These are phyloP conservation scores for Carposina sasakii DNA, from an alignment of 1,140 invertebrate genomes.

Conservation along the genomic window DNA sequence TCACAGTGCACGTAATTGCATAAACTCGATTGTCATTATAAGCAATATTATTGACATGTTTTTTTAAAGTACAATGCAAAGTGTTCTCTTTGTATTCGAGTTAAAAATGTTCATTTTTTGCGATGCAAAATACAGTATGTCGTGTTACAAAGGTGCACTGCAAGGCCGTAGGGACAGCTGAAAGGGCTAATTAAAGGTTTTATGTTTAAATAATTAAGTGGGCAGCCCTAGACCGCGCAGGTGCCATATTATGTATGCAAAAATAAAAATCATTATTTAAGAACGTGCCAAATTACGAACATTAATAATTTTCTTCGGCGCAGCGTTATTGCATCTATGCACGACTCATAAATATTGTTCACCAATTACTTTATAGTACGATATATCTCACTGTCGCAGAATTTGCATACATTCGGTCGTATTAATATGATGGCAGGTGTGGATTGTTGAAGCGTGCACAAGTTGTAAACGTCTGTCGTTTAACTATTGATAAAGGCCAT, in stretches of 20 bases:
- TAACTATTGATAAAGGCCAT: too few relatives aligned
- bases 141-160: conserved; percentile 58
- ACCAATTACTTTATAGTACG: conserved; percentile 1
- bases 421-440: too few relatives aligned
- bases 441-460: too few relatives aligned
- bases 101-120: conserved; percentile 55
- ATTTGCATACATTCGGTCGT: too few relatives aligned
- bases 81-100: conserved; percentile 36
- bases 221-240: conserved; percentile 39
- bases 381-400: too few relatives aligned
- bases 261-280: conserved; percentile 63
- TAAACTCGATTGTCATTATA: too few relatives aligned
- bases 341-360: conserved; percentile 21
- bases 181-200: conserved; percentile 62
- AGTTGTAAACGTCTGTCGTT: too few relatives aligned
- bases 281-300: conserved; percentile 49
- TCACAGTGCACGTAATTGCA: too few relatives aligned
- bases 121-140: conserved; percentile 51
- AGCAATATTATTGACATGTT: too few relatives aligned
- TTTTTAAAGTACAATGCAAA: too few relatives aligned
- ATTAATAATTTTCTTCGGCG: conserved; percentile 33
- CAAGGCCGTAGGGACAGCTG: conserved; percentile 61
- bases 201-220: conserved; percentile 70
- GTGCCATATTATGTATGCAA: conserved; percentile 50
- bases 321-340: conserved; percentile 20